phyloP scores from a whole-genome alignment of 30 jellyfish, hydroid and myxozoan species.

The Aurelia coerulea region DNA sequence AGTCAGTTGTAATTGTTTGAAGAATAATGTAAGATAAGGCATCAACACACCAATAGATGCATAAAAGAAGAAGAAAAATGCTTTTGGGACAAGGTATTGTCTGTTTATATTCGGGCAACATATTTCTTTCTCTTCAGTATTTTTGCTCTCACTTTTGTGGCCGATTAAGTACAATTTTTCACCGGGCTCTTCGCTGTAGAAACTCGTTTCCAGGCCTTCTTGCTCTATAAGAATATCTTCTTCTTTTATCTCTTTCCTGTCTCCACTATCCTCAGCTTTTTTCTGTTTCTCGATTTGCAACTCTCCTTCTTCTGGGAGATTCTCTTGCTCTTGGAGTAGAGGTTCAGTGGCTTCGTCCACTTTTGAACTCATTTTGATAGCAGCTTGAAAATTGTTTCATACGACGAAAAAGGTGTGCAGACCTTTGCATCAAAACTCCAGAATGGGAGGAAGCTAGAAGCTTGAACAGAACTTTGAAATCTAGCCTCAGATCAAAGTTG shows the following conservation, averaged over 20 bases:
- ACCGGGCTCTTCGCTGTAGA: constrained; percentile 73
- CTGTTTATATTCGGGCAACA: constrained; percentile 77
- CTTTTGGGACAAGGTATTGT: constrained; percentile 72
- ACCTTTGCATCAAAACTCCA: too few relatives aligned
- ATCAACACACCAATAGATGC: constrained; percentile 92
- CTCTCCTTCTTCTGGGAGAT: too few relatives aligned
- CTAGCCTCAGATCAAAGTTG: too few relatives aligned
- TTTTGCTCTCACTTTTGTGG: constrained; percentile 32
- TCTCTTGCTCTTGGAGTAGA: too few relatives aligned
- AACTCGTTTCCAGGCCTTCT: constrained; percentile 59
- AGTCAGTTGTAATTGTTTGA: constrained; percentile 84
- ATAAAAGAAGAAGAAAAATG: constrained; percentile 88
- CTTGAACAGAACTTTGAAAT: too few relatives aligned
- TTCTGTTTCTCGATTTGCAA: too few relatives aligned
- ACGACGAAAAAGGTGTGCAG: too few relatives aligned
- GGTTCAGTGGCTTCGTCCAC: too few relatives aligned
- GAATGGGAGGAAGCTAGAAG: too few relatives aligned
- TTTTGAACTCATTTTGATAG: too few relatives aligned
- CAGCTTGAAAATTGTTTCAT: too few relatives aligned
- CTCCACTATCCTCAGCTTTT: too few relatives aligned
- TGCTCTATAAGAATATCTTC: constrained; percentile 68
- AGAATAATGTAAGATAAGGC: constrained; percentile 84
- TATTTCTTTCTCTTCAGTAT: constrained; percentile 22
- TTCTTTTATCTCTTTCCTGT: constrained; percentile 12
- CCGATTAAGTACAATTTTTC: constrained; percentile 57